These are phyloP conservation scores for Anniella stebbinsi DNA, from an alignment of 2,797 vertebrate genomes.

Conservation along the genomic window DNA sequence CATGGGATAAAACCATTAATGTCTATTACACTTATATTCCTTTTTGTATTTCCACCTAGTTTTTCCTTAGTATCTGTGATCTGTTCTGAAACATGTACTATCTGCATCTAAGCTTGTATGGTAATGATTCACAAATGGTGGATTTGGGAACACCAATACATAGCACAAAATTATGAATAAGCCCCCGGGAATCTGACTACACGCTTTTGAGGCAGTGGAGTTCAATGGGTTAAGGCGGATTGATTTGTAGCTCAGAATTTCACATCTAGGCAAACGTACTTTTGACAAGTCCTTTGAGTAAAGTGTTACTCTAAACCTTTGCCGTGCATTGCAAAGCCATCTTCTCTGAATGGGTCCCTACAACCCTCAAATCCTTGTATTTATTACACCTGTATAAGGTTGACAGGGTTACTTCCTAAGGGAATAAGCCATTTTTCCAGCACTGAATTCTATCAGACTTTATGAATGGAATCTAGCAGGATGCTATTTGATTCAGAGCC, in stretches of 20 bases:
- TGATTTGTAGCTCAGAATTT: neutral
- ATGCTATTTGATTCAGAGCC: conserved; percentile 22
- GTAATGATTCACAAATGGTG: neutral
- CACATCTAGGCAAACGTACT: neutral
- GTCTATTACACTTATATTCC: neutral
- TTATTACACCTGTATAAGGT: conserved; percentile 28
- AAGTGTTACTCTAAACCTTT: conserved; percentile 1
- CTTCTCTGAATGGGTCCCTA: conserved; percentile 6
- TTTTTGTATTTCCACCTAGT: neutral
- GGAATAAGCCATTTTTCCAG: conserved; percentile 23
- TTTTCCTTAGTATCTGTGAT: neutral
- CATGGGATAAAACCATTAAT: neutral
- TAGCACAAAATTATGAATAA: conserved; percentile 5
- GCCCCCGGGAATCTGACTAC: neutral
- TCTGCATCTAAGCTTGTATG: neutral
- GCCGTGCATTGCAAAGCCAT: conserved; percentile 4
- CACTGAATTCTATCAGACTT: conserved; percentile 20
- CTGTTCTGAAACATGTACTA: neutral
- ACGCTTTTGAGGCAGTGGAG: neutral
- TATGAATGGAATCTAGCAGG: conserved; percentile 18
- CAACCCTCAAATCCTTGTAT: conserved; percentile 16
- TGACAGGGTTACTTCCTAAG: conserved; percentile 30
- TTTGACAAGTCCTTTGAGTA: conserved; percentile 12
- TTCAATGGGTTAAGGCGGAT: neutral
- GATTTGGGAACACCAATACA: neutral